Conservation (phyloP, 2,888 invertebrate species). For the Dolichopus griseipennis region DNA sequence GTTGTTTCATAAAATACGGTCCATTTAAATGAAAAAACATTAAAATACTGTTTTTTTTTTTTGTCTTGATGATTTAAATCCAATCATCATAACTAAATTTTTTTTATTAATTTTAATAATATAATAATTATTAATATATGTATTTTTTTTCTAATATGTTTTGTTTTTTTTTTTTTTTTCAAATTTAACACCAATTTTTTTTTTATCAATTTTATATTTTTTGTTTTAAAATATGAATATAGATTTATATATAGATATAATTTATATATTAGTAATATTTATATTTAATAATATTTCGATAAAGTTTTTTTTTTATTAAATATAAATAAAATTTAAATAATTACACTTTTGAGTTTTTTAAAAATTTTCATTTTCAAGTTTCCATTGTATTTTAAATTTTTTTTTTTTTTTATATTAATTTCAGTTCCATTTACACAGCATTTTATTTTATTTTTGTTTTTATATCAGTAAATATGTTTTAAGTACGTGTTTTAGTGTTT, state of each 20-base stretch:
- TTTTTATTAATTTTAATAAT: neutral
- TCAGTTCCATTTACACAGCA: neutral
- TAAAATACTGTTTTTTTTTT: too few species aligned
- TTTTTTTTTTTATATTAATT: neutral
- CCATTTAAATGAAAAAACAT: too few species aligned
- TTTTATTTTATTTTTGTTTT: neutral
- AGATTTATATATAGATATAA: too few species aligned
- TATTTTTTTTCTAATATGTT: neutral
- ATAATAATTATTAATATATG: neutral
- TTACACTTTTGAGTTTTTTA: neutral
- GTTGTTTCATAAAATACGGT: too few species aligned
- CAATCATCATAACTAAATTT: neutral
- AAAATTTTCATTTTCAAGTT: neutral
- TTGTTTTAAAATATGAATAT: too few species aligned
- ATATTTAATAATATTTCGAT: neutral
- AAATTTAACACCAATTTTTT: neutral
- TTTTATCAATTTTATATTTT: too few species aligned
- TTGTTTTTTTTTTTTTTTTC: neutral
- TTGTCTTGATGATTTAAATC: constrained; percentile 1
- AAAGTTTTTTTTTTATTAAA: neutral
- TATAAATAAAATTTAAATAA: neutral
- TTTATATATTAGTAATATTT: neutral
- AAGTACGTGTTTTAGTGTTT: neutral
- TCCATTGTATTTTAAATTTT: neutral
- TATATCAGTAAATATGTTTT: neutral